These are phyloP conservation scores for Myxocyprinus asiaticus DNA, from an alignment of 2,113 vertebrate species.

Conservation along the genomic window DNA sequence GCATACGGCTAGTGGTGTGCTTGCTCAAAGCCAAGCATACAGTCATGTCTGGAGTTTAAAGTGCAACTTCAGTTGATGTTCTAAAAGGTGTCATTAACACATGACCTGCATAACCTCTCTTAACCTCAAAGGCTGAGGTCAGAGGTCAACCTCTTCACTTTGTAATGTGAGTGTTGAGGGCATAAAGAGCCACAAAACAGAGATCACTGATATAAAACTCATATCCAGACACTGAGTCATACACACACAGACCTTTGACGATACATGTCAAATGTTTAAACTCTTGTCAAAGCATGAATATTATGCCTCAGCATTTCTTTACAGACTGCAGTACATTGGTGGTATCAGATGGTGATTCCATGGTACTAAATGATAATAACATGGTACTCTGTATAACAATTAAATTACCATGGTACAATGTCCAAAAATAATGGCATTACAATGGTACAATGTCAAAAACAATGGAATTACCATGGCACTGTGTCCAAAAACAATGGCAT, in stretches of 20 bases:
- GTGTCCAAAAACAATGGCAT: too few relatives aligned
- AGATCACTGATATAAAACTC: slow-evolving; percentile 25
- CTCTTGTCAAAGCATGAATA: background rate
- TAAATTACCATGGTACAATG: too few relatives aligned
- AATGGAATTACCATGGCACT: too few relatives aligned
- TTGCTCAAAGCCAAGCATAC: background rate
- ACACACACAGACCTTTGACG: background rate
- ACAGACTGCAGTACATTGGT: background rate
- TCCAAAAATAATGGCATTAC: too few relatives aligned
- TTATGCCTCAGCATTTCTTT: background rate
- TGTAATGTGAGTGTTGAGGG: slow-evolving; percentile 11
- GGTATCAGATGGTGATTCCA: background rate
- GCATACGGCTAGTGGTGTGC: background rate
- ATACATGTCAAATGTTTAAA: background rate
- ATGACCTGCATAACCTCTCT: slow-evolving; percentile 18
- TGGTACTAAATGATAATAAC: background rate
- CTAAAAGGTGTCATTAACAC: slow-evolving; percentile 33
- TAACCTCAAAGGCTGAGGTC: slow-evolving; percentile 12
- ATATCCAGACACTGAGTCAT: slow-evolving; percentile 29
- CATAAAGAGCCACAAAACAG: slow-evolving; percentile 16
- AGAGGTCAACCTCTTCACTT: slow-evolving; percentile 28
- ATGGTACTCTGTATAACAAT: too few relatives aligned
- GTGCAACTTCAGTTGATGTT: slow-evolving; percentile 23
- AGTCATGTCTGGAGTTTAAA: slow-evolving; percentile 20
- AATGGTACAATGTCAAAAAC: too few relatives aligned